Evolutionary conservation across 2,797 vertebrate genomes (phyloP).

Genomic region (Lycodopsis pacificus): DNA sequence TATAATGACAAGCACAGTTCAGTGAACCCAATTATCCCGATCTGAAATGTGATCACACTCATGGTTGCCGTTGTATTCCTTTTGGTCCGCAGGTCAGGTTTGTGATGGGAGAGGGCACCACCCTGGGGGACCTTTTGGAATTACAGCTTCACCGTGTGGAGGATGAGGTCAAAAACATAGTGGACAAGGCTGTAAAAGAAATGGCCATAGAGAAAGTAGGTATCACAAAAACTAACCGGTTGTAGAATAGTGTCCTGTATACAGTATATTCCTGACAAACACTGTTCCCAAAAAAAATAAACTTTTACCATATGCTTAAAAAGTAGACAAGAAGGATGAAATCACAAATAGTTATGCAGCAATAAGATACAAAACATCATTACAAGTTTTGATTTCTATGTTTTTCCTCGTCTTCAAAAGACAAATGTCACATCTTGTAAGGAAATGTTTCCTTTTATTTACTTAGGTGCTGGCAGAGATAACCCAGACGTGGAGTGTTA

Average conservation of each 20-base stretch:
- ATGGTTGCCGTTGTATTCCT: background rate
- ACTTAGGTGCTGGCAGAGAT: constrained; percentile 84
- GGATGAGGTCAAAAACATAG: constrained; percentile 87
- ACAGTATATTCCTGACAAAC: background rate
- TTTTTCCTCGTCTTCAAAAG: background rate
- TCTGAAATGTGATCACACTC: constrained; percentile 58
- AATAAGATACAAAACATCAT: background rate
- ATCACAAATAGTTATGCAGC: background rate
- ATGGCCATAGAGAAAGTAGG: constrained; percentile 82
- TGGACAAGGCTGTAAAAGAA: constrained; percentile 88
- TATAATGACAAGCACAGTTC: constrained; percentile 28
- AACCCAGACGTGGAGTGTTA: constrained; percentile 82
- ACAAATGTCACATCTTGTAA: background rate
- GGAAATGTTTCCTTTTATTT: background rate
- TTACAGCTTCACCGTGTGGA: constrained; percentile 86
- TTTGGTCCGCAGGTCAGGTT: constrained; percentile 81
- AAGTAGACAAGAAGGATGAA: background rate
- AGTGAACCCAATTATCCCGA: constrained; percentile 52
- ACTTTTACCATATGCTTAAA: too few relatives aligned
- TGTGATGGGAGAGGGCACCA: constrained; percentile 85
- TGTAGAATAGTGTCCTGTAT: background rate
- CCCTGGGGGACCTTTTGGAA: constrained; percentile 84
- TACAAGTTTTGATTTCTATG: background rate
- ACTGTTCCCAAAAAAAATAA: background rate
- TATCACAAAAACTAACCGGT: background rate